These are phyloP conservation scores for Bombus turneri DNA, from an alignment of 1,140 invertebrate species.

Conservation along the genomic window DNA sequence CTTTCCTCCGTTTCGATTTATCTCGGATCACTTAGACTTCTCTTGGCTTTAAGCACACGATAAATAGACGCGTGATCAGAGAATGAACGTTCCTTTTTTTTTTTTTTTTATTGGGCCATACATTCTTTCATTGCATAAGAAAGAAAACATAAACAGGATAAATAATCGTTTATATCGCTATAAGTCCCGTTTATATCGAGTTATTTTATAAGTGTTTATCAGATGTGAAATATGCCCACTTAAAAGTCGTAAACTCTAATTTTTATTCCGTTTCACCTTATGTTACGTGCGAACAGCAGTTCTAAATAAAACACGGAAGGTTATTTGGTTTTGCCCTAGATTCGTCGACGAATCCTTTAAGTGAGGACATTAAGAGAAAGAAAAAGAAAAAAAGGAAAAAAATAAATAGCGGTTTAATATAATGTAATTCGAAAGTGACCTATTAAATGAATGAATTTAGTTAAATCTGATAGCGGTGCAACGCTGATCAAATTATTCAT, in stretches of 20 bases:
- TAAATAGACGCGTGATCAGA: neutral
- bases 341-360: slow-evolving; percentile 7
- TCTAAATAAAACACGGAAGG: neutral
- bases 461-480: slow-evolving; percentile 69
- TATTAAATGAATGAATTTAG: slow-evolving; percentile 61
- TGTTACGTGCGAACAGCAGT: neutral
- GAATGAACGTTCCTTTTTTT: slow-evolving; percentile 19
- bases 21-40: slow-evolving; percentile 4
- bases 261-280: neutral
- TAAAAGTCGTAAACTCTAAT: neutral
- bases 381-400: neutral
- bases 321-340: slow-evolving; percentile 9
- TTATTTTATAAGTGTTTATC: slow-evolving; percentile 19
- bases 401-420: slow-evolving; percentile 16
- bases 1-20: slow-evolving; percentile 13
- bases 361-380: neutral
- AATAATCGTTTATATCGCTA: neutral
- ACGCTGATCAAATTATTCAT: slow-evolving; percentile 80
- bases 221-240: neutral
- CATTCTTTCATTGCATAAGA: slow-evolving; percentile 52
- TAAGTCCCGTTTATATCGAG: neutral
- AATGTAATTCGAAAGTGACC: slow-evolving; percentile 53
- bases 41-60: slow-evolving; percentile 12
- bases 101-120: neutral
- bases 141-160: slow-evolving; percentile 9